Base-by-base conservation (phyloP, 2,797 vertebrate species). In the Myotis findleyi region DNA sequence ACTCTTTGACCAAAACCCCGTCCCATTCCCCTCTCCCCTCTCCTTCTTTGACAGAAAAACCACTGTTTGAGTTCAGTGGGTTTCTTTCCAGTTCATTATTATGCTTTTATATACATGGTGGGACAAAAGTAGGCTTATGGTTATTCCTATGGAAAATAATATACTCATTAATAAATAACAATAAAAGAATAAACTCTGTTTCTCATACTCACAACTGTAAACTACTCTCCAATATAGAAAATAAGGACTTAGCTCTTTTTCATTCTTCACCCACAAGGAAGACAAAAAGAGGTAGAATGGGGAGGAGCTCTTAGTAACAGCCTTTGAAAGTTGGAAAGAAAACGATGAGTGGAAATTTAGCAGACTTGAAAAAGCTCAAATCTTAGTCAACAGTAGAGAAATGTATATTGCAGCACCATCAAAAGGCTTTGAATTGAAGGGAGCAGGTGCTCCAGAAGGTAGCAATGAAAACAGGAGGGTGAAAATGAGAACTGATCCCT, bases 261-360 rank as follows among this genome's bases (percentile, higher is more conserved):
- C 14, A 77, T 44, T 53, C 27, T 92, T 69, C 69, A 23, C 76
- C 36, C 72, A 80, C 36, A 64, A 33, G n/a, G n/a, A 49, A 41
- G 55, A n/a, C 66, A 80, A 75, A 76, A 69, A 73, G 21, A 71
- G 41, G 27, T n/a, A 36, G 36, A 53, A 11, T 7, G 23, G 23
- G 25, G 47, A 91, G 57, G 55, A 69, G 14, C 18, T 64, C 68
- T 44, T 16, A 87, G 30, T 25, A 57, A 68, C 44, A 57, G 12
- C 59, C 53, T 93, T 84, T 90, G 51, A 90, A 93, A 94, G 27
- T 27, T 80, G 53, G 30, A 80, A 84, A 79, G 72, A 44, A 92
- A 94, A 92, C 6, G 16, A 80, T n/a, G 20, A 69, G n/a, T 82
- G 33, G 11, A 66, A 44, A 21, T 69, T 93, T 55, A 49, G 68